Conservation (phyloP, 2,888 invertebrate genomes). For the Agrochola circellaris region DNA sequence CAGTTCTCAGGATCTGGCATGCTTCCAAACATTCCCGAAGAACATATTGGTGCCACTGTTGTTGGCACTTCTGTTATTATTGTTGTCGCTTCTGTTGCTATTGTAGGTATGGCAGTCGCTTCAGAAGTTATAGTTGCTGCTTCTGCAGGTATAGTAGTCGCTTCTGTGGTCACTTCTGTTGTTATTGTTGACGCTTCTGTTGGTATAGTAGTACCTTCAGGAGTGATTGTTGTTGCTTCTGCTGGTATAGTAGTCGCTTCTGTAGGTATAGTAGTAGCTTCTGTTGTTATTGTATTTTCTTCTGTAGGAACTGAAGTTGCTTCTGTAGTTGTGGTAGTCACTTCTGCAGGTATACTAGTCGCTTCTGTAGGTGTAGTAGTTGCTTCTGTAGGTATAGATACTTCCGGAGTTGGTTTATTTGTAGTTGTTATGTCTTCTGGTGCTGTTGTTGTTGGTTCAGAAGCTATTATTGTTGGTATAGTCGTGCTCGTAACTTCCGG, state of each 20-base stretch:
- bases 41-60: slow-evolving; percentile 15
- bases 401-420: not conserved
- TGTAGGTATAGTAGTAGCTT: too few species aligned
- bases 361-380: not conserved
- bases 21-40: slow-evolving; percentile 9
- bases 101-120: too few species aligned
- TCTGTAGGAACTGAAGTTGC: not conserved
- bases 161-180: not conserved
- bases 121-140: not conserved
- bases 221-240: not conserved
- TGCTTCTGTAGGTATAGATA: not conserved
- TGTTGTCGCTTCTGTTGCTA: slow-evolving; percentile 1
- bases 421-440: slow-evolving; percentile 6
- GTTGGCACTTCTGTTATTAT: slow-evolving; percentile 10
- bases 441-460: slow-evolving; percentile 8
- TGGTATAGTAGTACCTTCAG: not conserved
- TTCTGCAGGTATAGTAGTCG: not conserved
- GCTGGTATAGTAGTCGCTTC: not conserved
- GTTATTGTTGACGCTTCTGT: not conserved
- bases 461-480: slow-evolving; percentile 5
- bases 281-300: not conserved
- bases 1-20: slow-evolving; percentile 31
- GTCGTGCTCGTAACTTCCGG: not conserved
- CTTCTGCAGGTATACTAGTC: not conserved
- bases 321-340: not conserved